Evolutionary conservation across 2,113 vertebrate species (phyloP), one percentile per base, ranked within the genome.

Genomic region (Oceanites oceanicus): DNA sequence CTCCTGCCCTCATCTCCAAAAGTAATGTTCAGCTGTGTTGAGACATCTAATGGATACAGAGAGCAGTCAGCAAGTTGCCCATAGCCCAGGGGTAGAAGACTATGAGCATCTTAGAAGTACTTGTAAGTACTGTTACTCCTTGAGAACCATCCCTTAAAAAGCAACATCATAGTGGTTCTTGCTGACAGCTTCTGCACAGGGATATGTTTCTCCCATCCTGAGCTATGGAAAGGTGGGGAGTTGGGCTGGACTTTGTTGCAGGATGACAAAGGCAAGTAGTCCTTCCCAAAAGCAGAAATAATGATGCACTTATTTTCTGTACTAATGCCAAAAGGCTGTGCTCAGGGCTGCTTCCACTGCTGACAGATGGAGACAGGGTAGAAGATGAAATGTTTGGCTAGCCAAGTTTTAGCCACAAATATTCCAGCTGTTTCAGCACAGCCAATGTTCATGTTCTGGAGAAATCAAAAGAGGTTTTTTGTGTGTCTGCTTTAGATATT

Each of bases 321-420:
- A 50, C 20, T 58, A 74, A 49, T 73, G 63, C 29, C 75, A 76
- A 47, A 88, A 77, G 40, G 17, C 44, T 84, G 20, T 70, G 52
- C 56, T 92, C 50, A 68, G 49, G 55, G 47, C 49, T 63, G 62
- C 68, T 80, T 90, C 70, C 55, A 52, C 38, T 96, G 49, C 45
- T 74, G 63, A 79, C 59, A 59, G 45, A 76, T 81, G 74, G 91
- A 87, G 47, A 50, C 27, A 84, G 30, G 26, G 8, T 32, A 71
- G 36, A 76, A 92, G 52, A 73, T 52, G 8, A 87, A 91, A 92
- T 30, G 29, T 95, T 79, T 82, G 85, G n/a, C 76, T 84, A 75
- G 36, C 26, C n/a, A 84, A 83, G 56, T 40, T 49, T 49, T 75
- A 89, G 47, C 45, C 29, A 79, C 88, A 93, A 84, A 88, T 58